These are phyloP conservation scores for Atractosteus spatula DNA, from an alignment of 2,113 vertebrate species.

Conservation along the genomic window DNA sequence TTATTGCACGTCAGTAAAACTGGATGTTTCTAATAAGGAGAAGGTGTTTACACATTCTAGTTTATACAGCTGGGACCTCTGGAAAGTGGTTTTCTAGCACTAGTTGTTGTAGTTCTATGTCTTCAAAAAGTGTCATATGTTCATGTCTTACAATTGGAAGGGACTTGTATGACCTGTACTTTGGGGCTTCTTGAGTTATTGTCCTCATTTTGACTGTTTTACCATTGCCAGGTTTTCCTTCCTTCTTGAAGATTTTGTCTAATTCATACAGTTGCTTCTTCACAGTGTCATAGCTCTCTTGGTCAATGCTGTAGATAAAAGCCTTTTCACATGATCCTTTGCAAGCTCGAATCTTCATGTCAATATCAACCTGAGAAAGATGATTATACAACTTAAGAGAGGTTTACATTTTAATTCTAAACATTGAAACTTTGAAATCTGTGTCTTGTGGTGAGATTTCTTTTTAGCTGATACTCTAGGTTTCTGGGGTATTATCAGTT, in stretches of 20 bases:
- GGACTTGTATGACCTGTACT: slow-evolving; percentile 27
- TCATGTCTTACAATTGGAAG: slow-evolving; percentile 35
- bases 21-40: no score
- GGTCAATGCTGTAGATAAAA: slow-evolving; percentile 34
- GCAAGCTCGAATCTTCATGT: slow-evolving; percentile 62
- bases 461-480: no score
- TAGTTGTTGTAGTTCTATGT: slow-evolving; percentile 47
- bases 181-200: fast-evolving
- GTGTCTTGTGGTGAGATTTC: no score
- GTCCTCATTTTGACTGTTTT: slow-evolving; percentile 27
- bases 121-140: slow-evolving; percentile 54
- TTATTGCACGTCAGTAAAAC: no score
- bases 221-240: neutral
- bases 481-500: no score
- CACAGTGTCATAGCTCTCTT: slow-evolving; percentile 21
- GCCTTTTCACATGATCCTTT: slow-evolving; percentile 52
- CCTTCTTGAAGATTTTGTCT: neutral
- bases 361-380: slow-evolving; percentile 59
- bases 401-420: slow-evolving; percentile 24
- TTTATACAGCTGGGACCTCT: no score
- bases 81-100: slow-evolving; percentile 30
- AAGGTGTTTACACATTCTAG: no score
- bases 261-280: slow-evolving; percentile 20
- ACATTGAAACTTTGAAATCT: neutral
- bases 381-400: slow-evolving; percentile 21